Evolutionary conservation across 1,140 invertebrate genomes (phyloP).

Genomic region (Drosophila micromelanica): DNA sequence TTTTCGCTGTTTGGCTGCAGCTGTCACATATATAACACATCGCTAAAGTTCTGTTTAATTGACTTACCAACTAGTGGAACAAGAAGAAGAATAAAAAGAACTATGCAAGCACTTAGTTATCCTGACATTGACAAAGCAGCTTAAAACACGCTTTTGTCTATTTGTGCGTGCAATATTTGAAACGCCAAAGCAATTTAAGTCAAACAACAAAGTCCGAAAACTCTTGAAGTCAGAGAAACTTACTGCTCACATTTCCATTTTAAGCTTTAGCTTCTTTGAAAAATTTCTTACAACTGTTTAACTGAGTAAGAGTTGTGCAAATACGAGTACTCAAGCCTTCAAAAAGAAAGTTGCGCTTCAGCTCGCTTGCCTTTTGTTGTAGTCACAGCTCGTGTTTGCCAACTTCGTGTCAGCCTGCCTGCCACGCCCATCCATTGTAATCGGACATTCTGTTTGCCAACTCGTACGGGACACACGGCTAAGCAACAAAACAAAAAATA

Average conservation of each 20-base stretch:
- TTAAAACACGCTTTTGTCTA: conserved; percentile 54
- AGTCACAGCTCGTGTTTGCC: conserved; percentile 25
- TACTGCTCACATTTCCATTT: conserved; percentile 54
- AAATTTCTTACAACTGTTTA: conserved; percentile 67
- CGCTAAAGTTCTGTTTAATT: conserved; percentile 70
- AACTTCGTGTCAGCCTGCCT: not conserved
- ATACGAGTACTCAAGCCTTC: conserved; percentile 62
- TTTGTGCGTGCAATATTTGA: conserved; percentile 64
- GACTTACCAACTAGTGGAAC: conserved; percentile 27
- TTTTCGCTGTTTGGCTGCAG: conserved; percentile 1
- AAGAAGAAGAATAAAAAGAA: conserved; percentile 5
- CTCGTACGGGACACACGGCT: conserved; percentile 1
- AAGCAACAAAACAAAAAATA: conserved; percentile 43
- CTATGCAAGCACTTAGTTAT: conserved; percentile 29
- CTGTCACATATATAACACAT: conserved; percentile 31
- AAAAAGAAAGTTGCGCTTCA: conserved; percentile 62
- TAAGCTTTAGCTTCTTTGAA: conserved; percentile 15
- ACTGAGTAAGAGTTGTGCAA: conserved; percentile 78
- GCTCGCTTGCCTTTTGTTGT: conserved; percentile 17
- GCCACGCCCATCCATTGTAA: conserved; percentile 55
- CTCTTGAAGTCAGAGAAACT: conserved; percentile 47
- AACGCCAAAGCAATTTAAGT: conserved; percentile 47
- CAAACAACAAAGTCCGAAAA: conserved; percentile 45
- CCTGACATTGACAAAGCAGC: conserved; percentile 46
- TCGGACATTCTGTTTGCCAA: conserved; percentile 40